Base-by-base conservation (phyloP, 2,888 invertebrate genomes). In the Cremastinae sp. region DNA sequence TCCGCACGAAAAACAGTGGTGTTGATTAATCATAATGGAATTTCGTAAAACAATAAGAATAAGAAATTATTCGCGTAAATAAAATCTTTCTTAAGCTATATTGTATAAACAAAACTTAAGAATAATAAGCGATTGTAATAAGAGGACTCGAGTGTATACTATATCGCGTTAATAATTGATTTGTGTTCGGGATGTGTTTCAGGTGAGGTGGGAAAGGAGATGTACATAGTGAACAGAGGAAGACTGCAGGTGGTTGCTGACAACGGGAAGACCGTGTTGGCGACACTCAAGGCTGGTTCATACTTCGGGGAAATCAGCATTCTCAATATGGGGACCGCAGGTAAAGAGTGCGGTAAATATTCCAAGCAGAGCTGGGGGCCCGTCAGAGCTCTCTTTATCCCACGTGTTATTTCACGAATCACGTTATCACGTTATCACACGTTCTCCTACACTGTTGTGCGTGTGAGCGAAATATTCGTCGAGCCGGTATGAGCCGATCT, bases 271-370 rank as follows among this genome's bases (percentile, higher is more conserved):
- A 97, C 97, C 66, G 98, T 98, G 83, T 93, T 99, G 91, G 98
- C 98, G 87, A 98, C 98, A 82, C 94, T 99, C 89, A 97, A 97
- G 92, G 98, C 98, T 86, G 99, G 98, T 91, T 98, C 98, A 91
- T 99, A 99, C 94, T 99, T 99, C 92, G 99, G 99, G 89, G 99
- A 99, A 93, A 99, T 99, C 93, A 97, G 97, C 93, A 98, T 99
- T 92, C 95, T 99, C 91, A 98, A 98, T 94, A 97, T 98, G 97
- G 98, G 98, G 92, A 98, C 98, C 91, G 98, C 98, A 94, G 97
- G 97, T 97, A 96, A 96, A 95, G 95, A 95, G 93, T 95, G 96
- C 94, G 96, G 96, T 96, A 96, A 96, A 95, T 96, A 96, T 96
- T 95, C 91, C 91, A 91, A 91, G 81, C 80, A 80, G 80, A 75